Base-by-base conservation (phyloP, 1,140 invertebrate genomes). In the Aricia agestis region DNA sequence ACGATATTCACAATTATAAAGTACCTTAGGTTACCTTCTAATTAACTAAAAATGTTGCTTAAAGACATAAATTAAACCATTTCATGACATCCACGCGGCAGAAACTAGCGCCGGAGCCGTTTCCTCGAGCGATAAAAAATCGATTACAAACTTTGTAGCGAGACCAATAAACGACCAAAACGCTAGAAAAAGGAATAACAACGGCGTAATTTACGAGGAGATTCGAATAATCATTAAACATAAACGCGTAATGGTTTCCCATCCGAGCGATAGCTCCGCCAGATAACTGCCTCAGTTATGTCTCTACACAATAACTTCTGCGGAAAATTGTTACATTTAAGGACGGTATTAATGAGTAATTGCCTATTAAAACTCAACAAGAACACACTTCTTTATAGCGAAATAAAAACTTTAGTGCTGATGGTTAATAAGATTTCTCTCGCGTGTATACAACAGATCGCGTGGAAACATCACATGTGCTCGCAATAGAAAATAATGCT, bases 221-320 rank as follows among this genome's bases (percentile, higher is more conserved):
- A 81, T 89, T 84, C 80, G 85, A 87, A 87, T 83, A 84, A 85
- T 82, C 83, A 86, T 87, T 87, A 87, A 86, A 86, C 83, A 85
- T 86, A 85, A 89, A 83, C 78, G 78, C 78, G 76, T 85, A 89
- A 87, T 83, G 83, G 84, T 87, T 86, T 84, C 85, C 81, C 82
- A 85, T 87, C 83, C 76, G 79, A 86, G 80, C 85, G 83, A 87
- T 86, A 78, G 85, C 82, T 78, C 82, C 75, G 78, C 74, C 80
- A 83, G 83, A 84, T 84, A 86, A 89, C 78, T 84, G 79, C 85
- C 81, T 73, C 74, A 69, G 82, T 86, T 82, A 87, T 85, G 84
- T 83, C 83, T 85, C 84, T 82, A 84, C 83, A 82, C 83, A 86
- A 89, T 89, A 83, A 86, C 85, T 82, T 83, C 77, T 75, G 72